These are phyloP conservation scores for Eulemur mongoz DNA, from an alignment of 2,797 vertebrate species.

Conservation along the genomic window DNA sequence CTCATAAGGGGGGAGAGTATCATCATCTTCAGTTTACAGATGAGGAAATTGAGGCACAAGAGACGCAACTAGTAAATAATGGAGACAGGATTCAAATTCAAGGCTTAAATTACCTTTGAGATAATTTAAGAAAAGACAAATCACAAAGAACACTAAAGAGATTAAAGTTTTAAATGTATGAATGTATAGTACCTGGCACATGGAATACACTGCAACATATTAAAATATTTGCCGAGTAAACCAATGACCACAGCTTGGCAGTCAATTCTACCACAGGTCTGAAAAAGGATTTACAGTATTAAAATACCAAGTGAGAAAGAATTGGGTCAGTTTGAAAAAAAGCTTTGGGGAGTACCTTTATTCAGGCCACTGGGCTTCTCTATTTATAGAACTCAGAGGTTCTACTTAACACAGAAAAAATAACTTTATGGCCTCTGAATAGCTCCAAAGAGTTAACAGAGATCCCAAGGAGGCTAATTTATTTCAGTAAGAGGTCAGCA, in stretches of 20 bases:
- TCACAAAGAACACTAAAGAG: not conserved
- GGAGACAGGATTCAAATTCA: not conserved
- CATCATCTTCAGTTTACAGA: not conserved
- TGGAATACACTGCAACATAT: not conserved
- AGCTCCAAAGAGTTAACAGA: not conserved
- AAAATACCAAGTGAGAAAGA: not conserved
- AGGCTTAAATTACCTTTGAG: not conserved
- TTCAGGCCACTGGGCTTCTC: not conserved
- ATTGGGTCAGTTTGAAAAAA: not conserved
- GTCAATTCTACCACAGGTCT: not conserved
- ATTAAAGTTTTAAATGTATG: not conserved
- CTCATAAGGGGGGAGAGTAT: not conserved
- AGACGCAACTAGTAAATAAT: not conserved
- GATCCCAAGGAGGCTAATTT: not conserved
- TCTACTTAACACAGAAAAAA: not conserved
- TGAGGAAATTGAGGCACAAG: not conserved
- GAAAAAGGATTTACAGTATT: not conserved
- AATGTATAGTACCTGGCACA: not conserved
- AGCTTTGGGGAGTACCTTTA: not conserved
- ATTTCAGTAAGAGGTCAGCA: not conserved
- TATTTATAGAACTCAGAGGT: not conserved
- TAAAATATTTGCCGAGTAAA: not conserved
- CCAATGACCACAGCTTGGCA: not conserved
- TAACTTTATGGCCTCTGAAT: not conserved
- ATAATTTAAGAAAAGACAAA: not conserved